Base-by-base conservation (phyloP, 2,113 vertebrate genomes). In the Xiphias gladius region DNA sequence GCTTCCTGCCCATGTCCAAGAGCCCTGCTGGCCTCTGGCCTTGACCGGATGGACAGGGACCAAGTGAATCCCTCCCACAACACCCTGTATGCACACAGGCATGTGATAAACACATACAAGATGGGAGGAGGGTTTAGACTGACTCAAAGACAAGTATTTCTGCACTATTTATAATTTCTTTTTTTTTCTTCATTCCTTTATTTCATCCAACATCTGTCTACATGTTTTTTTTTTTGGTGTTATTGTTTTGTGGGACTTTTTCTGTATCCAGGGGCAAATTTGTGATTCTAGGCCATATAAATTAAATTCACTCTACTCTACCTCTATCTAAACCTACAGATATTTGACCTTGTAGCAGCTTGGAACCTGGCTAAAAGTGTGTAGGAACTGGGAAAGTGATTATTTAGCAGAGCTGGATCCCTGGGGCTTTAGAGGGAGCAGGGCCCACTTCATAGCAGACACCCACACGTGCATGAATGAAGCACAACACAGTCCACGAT, bases 1-100 rank as follows among this genome's bases (percentile, higher is more conserved):
- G 80, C 83, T 94, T 95, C 94, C 94, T 94, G 92, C 71, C 78
- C 75, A 52, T 24, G 86, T 93, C 79, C 88, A 79, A 65, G 59
- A 90, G 86, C 76, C 84, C 35, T 24, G 59, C 84, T 91, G 92
- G 91, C 89, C 92, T 86, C 82, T 90, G 83, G 89, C 90, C 93
- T 85, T 59, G 28, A 74, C 86, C 87, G 91, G 93, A 95, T 76
- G 78, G 74, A 76, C 48, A 48, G 70, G 62, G 85, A 86, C 61
- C 39, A 59, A 62, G 55, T 35, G 65, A 76, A 80, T 91, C 80
- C 69, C 83, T 88, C 85, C 82, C 59, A 59, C 50, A 48, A 84
- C 61, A 12, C 35, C 67, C 64, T 68, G 64, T 61, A 43, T 20
- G 54, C 67, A 39, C 58, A 35, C 57, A 64, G 48, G 65, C 67